Conservation (phyloP, 35 echinoderm and acorn worm genomes). For the Strongylocentrotus purpuratus region DNA sequence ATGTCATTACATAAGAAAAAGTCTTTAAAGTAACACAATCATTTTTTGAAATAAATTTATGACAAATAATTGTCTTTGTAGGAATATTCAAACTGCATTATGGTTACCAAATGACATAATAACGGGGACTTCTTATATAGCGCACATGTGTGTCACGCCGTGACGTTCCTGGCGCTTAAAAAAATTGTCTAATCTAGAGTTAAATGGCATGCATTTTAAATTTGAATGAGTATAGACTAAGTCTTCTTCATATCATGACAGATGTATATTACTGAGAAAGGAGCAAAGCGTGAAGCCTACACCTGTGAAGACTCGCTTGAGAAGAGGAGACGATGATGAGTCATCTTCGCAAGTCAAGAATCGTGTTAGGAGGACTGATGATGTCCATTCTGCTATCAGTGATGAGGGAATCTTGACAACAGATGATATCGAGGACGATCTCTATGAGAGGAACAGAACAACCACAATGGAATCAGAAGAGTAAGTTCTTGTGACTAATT, state of each 20-base stretch:
- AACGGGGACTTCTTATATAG: too few species aligned
- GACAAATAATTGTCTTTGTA: too few species aligned
- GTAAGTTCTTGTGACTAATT: conserved; percentile 55
- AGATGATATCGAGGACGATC: conserved; percentile 78
- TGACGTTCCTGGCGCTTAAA: too few species aligned
- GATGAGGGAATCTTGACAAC: conserved; percentile 93
- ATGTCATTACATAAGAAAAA: too few species aligned
- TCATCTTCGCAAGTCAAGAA: not conserved
- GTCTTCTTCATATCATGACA: not conserved
- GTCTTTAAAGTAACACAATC: too few species aligned
- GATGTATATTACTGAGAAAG: not conserved
- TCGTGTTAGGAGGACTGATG: conserved; percentile 54
- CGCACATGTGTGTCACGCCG: too few species aligned
- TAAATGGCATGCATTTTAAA: not conserved
- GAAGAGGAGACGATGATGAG: not conserved
- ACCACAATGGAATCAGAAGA: conserved; percentile 91
- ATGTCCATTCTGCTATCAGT: conserved; percentile 80
- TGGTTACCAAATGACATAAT: too few species aligned
- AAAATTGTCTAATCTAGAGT: too few species aligned
- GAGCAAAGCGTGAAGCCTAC: not conserved
- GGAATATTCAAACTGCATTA: too few species aligned
- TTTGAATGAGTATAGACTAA: not conserved
- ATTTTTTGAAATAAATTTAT: too few species aligned
- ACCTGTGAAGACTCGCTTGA: not conserved
- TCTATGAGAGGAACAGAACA: conserved; percentile 75